Evolutionary conservation across 1,140 invertebrate species (phyloP).

Genomic region (Chrysoperla carnea): DNA sequence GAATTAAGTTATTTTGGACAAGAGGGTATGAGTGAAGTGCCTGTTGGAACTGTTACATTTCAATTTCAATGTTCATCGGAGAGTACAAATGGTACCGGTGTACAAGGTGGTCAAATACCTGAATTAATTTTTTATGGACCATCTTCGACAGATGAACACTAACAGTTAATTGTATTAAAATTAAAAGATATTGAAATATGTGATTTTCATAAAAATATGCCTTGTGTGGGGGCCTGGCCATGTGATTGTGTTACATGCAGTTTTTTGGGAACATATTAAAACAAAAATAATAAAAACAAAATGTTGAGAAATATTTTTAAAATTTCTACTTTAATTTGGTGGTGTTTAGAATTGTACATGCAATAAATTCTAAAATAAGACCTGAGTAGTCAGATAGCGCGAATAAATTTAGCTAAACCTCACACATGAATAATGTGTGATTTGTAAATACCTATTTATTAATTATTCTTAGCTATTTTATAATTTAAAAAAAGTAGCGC

Average conservation of each 20-base stretch:
- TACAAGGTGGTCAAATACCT: constrained; percentile 86
- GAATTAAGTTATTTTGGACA: constrained; percentile 92
- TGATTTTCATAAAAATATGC: constrained; percentile 10
- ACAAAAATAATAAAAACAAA: constrained; percentile 1
- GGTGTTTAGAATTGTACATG: too few species aligned
- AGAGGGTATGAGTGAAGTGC: constrained; percentile 82
- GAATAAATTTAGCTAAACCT: too few species aligned
- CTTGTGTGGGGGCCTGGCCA: constrained; percentile 12
- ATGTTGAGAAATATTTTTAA: too few species aligned
- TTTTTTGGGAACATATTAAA: not conserved
- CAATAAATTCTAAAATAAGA: too few species aligned
- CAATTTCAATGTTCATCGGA: constrained; percentile 89
- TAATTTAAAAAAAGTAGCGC: too few species aligned
- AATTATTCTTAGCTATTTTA: too few species aligned
- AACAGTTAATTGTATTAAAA: constrained; percentile 1
- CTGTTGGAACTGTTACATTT: constrained; percentile 75
- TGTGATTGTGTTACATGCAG: constrained; percentile 8
- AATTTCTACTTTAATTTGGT: too few species aligned
- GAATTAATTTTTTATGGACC: constrained; percentile 86
- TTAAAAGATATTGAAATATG: too few species aligned
- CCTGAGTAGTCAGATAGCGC: too few species aligned
- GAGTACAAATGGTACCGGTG: constrained; percentile 85
- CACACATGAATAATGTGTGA: too few species aligned
- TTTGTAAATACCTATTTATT: too few species aligned
- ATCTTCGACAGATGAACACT: constrained; percentile 28